phyloP scores from a whole-genome alignment of 1,140 invertebrate genomes.

The Babylonia areolata region DNA sequence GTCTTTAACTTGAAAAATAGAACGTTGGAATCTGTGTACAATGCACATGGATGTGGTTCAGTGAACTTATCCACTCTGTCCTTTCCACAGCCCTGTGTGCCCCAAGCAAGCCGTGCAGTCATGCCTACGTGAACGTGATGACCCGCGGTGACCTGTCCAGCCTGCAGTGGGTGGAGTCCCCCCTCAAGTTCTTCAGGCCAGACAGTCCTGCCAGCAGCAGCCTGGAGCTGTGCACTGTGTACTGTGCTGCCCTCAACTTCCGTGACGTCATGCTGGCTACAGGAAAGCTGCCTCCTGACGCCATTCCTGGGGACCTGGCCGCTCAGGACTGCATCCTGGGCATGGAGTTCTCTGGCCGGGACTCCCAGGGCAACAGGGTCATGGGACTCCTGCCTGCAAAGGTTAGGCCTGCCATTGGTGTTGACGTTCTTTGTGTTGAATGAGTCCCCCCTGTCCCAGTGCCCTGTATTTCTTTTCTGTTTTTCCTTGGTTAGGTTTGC shows the following conservation, averaged over 20 bases:
- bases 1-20: too few relatives aligned
- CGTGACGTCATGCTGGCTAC: conserved; percentile 98
- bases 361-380: conserved; percentile 85
- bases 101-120: conserved; percentile 75
- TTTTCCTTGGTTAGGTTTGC: too few relatives aligned
- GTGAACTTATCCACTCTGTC: too few relatives aligned
- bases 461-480: too few relatives aligned
- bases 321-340: conserved; percentile 93
- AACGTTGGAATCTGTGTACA: too few relatives aligned
- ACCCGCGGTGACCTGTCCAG: conserved; percentile 93
- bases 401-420: conserved; percentile 48
- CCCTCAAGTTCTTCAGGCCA: conserved; percentile 78
- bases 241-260: conserved; percentile 97
- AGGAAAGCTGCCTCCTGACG: conserved; percentile 95
- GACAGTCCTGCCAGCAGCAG: conserved; percentile 57
- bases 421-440: too few relatives aligned
- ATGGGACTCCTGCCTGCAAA: conserved; percentile 96
- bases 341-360: conserved; percentile 91
- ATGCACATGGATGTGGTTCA: too few relatives aligned
- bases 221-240: conserved; percentile 87
- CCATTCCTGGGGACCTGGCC: conserved; percentile 83
- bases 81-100: background rate
- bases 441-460: too few relatives aligned
- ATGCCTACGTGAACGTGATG: conserved; percentile 95
- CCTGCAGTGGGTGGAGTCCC: conserved; percentile 94